These are phyloP conservation scores for Montipora cactus DNA, from an alignment of 64 coral and sea anemone species.

Conservation along the genomic window DNA sequence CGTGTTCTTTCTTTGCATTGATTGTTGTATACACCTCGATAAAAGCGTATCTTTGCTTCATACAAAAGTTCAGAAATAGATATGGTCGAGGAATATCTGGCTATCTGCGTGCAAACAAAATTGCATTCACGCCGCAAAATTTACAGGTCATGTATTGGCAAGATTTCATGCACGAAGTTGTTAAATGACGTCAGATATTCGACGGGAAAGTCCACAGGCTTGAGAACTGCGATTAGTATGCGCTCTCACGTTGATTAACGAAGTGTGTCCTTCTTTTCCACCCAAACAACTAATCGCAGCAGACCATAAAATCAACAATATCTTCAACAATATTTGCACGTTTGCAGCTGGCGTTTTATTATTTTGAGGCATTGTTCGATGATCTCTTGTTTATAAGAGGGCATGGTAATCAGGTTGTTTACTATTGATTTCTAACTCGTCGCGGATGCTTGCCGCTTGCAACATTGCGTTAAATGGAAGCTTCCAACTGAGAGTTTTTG, in stretches of 20 bases:
- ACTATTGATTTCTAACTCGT: not conserved
- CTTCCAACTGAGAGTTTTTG: not conserved
- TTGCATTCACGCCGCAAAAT: not conserved
- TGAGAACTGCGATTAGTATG: constrained; percentile 51
- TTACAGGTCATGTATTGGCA: not conserved
- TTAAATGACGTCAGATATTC: not conserved
- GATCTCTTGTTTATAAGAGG: constrained; percentile 3
- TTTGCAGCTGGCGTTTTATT: constrained; percentile 22
- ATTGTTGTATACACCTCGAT: not conserved
- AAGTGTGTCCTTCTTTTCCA: not conserved
- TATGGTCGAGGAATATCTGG: not conserved
- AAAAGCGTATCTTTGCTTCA: not conserved
- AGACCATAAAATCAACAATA: constrained; percentile 61
- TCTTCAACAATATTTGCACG: not conserved
- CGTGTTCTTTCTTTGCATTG: not conserved
- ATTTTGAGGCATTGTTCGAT: not conserved
- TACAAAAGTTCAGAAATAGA: not conserved
- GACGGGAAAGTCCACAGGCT: not conserved
- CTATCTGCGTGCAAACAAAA: not conserved
- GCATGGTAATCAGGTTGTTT: constrained; percentile 5
- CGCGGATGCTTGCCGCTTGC: not conserved
- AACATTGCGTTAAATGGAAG: not conserved
- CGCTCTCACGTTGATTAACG: constrained; percentile 48
- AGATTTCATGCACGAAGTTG: not conserved
- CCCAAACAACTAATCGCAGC: not conserved